These are phyloP conservation scores for Calosoma granatense DNA, from an alignment of 1,140 invertebrate species.

Conservation along the genomic window DNA sequence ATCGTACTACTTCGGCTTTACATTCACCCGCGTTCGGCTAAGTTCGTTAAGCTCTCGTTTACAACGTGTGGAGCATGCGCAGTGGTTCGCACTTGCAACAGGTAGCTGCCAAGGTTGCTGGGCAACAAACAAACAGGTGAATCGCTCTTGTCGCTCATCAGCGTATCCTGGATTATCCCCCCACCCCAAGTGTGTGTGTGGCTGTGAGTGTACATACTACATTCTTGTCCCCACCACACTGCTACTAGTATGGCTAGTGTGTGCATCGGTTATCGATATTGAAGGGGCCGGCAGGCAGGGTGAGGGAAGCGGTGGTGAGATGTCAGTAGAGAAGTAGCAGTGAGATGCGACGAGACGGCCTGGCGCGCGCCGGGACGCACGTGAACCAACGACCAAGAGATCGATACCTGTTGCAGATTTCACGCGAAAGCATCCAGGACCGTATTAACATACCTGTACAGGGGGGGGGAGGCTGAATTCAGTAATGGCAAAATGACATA, in stretches of 20 bases:
- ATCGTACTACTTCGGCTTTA: neutral
- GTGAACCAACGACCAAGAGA: neutral
- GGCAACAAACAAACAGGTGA: constrained; percentile 6
- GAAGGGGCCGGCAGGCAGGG: neutral
- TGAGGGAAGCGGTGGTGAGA: no score
- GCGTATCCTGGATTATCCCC: neutral
- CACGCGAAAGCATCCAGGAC: neutral
- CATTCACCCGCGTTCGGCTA: neutral
- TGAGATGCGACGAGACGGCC: neutral
- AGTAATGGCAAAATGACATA: no score
- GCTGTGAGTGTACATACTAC: no score
- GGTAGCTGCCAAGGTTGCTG: neutral
- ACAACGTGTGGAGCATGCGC: neutral
- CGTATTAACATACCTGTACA: no score
- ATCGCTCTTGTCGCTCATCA: neutral
- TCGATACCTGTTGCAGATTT: neutral
- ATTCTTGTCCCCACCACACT: neutral
- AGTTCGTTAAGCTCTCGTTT: neutral
- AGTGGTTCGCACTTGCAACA: neutral
- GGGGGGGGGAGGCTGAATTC: no score
- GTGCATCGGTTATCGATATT: neutral
- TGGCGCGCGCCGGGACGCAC: neutral
- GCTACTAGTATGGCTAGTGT: neutral
- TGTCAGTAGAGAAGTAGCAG: neutral
- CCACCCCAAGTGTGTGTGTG: no score